A percentile compares a stretch with the other conserved stretches of the same genome.
Evolutionary conservation across 35 echinoderm and acorn worm species (phyloP).

Genomic region (Nesometra sesokonis): DNA sequence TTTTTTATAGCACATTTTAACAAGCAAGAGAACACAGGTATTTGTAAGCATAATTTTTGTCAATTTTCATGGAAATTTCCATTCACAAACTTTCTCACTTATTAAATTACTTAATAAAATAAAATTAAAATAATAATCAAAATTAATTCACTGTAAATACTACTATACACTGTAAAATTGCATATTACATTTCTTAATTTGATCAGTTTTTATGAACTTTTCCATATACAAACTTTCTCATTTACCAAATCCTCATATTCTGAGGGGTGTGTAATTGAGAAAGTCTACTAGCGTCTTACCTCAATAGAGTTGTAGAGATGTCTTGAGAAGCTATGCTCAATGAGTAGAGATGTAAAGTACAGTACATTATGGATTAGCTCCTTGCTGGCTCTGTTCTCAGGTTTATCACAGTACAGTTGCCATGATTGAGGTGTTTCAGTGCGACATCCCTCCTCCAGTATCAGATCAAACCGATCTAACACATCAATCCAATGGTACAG

Average conservation of each 20-base stretch:
- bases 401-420: conserved; percentile 60
- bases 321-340: conserved; percentile 95
- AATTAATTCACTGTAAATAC: too few relatives aligned
- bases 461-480: conserved; percentile 78
- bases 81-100: too few relatives aligned
- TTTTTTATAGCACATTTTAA: too few relatives aligned
- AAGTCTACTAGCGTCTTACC: conserved; percentile 40
- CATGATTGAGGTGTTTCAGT: conserved; percentile 46
- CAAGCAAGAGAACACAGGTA: too few relatives aligned
- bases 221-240: neutral
- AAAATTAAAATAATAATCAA: too few relatives aligned
- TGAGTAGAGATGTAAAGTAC: conserved; percentile 80
- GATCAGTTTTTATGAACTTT: neutral
- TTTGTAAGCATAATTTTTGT: too few relatives aligned
- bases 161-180: neutral
- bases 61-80: too few relatives aligned
- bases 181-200: neutral
- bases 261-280: neutral
- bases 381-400: conserved; percentile 42
- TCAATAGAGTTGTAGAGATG: conserved; percentile 98
- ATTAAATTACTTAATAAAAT: too few relatives aligned
- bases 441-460: conserved; percentile 61
- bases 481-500: conserved; percentile 97
- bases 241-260: neutral
- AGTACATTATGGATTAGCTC: conserved; percentile 77